phyloP scores from a whole-genome alignment of 2,797 vertebrate species.

The Sebastes taczanowskii region DNA sequence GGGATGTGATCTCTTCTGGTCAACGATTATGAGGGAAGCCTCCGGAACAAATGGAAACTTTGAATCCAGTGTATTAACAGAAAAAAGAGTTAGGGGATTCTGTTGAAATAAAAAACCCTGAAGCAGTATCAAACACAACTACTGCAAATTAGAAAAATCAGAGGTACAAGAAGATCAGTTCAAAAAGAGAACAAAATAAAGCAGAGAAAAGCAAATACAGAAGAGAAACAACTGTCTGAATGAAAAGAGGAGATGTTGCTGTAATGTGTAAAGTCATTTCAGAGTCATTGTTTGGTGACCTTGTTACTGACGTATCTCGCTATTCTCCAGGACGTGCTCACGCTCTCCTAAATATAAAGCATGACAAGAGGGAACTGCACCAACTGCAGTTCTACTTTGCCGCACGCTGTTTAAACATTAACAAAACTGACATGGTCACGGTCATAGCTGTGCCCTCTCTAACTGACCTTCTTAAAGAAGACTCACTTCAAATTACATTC shows the following conservation, averaged over 20 bases:
- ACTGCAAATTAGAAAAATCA: conserved; percentile 12
- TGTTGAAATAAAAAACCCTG: conserved; percentile 10
- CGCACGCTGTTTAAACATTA: conserved; percentile 50
- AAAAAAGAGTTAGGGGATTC: neutral
- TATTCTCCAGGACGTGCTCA: conserved; percentile 41
- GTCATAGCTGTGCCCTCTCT: conserved; percentile 4
- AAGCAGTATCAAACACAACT: neutral
- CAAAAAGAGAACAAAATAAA: neutral
- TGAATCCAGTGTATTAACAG: neutral
- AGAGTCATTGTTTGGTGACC: conserved; percentile 40
- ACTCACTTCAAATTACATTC: conserved; percentile 49
- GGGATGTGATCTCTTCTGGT: conserved; percentile 53
- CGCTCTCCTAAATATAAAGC: conserved; percentile 50
- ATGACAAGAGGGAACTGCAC: conserved; percentile 64
- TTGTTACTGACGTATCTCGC: conserved; percentile 43
- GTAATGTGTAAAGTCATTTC: conserved; percentile 25
- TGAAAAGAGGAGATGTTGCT: conserved; percentile 4
- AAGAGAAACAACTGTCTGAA: neutral
- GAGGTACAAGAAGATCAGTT: neutral
- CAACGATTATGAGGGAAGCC: conserved; percentile 18
- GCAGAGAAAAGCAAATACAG: neutral
- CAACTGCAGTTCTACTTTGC: conserved; percentile 48
- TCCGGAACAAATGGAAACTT: conserved; percentile 31
- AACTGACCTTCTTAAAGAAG: conserved; percentile 46
- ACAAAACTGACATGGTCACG: conserved; percentile 42